phyloP scores from a whole-genome alignment of 2,797 vertebrate genomes.

The Natrix natrix region DNA sequence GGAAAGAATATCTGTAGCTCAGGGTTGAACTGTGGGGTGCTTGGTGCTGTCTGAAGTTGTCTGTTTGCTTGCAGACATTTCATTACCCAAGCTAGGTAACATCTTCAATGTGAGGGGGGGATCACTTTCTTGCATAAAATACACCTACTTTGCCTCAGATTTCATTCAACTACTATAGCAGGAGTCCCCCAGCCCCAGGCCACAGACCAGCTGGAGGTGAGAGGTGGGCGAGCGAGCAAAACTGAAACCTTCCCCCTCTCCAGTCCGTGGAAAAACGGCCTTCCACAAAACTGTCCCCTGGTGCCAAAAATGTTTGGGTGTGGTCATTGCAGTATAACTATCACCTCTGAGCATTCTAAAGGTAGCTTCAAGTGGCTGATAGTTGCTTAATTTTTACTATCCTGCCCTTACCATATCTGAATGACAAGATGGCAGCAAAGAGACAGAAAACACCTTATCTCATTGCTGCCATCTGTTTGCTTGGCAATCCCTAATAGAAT shows the following conservation, averaged over 20 bases:
- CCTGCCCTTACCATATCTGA: not conserved
- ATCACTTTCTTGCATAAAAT: not conserved
- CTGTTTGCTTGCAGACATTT: not conserved
- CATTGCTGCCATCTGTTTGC: not conserved
- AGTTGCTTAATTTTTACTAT: not conserved
- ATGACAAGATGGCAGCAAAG: not conserved
- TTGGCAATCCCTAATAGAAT: not conserved
- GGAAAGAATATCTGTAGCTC: not conserved
- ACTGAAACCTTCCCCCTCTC: not conserved
- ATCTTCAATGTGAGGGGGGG: not conserved
- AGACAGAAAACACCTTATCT: not conserved
- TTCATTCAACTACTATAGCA: not conserved
- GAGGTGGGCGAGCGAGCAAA: accelerated
- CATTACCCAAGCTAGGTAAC: not conserved
- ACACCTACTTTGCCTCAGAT: not conserved
- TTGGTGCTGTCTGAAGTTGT: not conserved
- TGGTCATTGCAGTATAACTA: not conserved
- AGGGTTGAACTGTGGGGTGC: not conserved
- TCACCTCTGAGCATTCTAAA: not conserved
- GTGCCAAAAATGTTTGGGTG: not conserved
- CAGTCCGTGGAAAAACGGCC: not conserved
- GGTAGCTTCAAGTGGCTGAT: not conserved
- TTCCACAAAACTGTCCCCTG: not conserved
- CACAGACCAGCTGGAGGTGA: not conserved
- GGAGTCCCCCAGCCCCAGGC: not conserved